Evolutionary conservation across 2,888 invertebrate genomes (phyloP), one percentile per base, ranked within the genome.

Genomic region (Busseola fusca): DNA sequence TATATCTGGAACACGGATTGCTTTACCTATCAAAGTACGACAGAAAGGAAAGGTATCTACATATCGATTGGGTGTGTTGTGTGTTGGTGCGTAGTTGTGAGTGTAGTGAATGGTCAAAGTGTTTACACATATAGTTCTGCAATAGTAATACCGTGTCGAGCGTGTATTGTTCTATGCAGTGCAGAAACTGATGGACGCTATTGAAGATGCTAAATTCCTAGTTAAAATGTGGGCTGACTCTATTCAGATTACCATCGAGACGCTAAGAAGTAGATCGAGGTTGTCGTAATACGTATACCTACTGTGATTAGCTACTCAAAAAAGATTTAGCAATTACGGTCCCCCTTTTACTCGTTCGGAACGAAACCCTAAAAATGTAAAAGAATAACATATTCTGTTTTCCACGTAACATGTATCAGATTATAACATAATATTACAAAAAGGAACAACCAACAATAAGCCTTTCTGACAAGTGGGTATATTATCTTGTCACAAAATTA

Each of bases 401-500:
- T 59, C 0, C 5, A 30, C 1, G 37, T n/a, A 10, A 37, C 45
- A 30, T 72, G 54, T 62, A 60, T 56, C 56, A 40, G 48, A 48
- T 56, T 40, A 10, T 45, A 74, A 40, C 27, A 48, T 25, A 48
- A 25, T 56, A 58, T 52, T 59, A 59, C 50, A 50, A 59, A n/a
- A 34, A 54, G 16, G 25, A 42, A 68, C 4, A 60, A 42, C 54
- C 37, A 16, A 27, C 16, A 45, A 16, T 59, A 75, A 48, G 30
- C 34, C 18, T 34, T 30, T 9, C 6, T 57, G n/a, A 58, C 30
- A 62, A 58, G 56, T 62, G 34, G 56, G 57, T 65, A 48, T 63
- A 50, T 52, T 58, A 59, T 59, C 45, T 62, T 58, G 57, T 54
- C 57, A 45, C 60, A 64, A 77, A 64, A 64, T 63, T 42, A 45